Conservation (phyloP, 2,113 vertebrate species). For the Rhinoderma darwinii region DNA sequence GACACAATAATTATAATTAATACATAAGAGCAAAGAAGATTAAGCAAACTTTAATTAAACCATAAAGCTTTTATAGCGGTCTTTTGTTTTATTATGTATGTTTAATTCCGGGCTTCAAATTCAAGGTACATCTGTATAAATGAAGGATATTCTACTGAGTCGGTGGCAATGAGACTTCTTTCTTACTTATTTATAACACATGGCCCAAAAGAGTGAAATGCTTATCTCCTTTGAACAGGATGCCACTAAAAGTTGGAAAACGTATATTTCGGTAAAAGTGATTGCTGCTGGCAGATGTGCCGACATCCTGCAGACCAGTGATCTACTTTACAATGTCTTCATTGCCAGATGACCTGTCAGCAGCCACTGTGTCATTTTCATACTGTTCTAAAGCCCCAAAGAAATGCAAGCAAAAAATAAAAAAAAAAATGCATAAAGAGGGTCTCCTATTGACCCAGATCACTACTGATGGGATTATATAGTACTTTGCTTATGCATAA, state of each 20-base stretch:
- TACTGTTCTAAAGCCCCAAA: background rate
- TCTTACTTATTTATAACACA: conserved; percentile 60
- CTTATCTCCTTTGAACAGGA: conserved; percentile 59
- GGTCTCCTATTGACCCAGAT: background rate
- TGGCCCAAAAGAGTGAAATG: conserved; percentile 62
- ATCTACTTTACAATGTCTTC: conserved; percentile 25
- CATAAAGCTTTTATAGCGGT: background rate
- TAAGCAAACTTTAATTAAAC: background rate
- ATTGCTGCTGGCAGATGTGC: conserved; percentile 40
- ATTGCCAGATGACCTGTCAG: conserved; percentile 2
- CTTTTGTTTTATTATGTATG: conserved; percentile 9
- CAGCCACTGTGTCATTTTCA: background rate
- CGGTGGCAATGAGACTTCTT: conserved; percentile 61
- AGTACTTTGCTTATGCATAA: background rate
- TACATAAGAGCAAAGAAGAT: conserved; percentile 58
- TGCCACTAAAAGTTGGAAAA: conserved; percentile 59
- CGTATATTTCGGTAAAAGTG: conserved; percentile 34
- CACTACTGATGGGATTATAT: background rate
- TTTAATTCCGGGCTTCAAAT: background rate
- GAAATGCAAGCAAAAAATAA: background rate
- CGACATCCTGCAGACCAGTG: conserved; percentile 10
- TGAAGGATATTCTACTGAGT: conserved; percentile 61
- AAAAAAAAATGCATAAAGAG: background rate
- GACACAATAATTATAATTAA: conserved; percentile 16
- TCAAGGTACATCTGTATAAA: conserved; percentile 54